phyloP scores from a whole-genome alignment of 2,797 vertebrate species.

The Propithecus perrieri region DNA sequence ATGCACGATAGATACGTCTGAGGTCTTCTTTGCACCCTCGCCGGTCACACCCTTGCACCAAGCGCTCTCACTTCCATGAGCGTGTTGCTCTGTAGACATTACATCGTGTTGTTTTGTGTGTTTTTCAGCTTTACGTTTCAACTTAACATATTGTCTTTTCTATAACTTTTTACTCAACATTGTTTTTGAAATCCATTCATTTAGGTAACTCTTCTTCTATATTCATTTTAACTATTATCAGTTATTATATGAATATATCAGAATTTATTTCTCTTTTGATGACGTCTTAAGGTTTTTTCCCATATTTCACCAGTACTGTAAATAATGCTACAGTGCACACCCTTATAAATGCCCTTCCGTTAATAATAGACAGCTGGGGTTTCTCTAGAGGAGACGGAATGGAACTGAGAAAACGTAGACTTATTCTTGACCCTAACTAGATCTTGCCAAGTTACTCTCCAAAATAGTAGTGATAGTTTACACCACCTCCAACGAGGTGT shows the following conservation, averaged over 20 bases:
- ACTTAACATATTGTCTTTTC: background rate
- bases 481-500: too few species aligned
- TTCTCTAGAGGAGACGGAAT: background rate
- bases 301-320: background rate
- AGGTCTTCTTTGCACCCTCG: background rate
- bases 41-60: fast-evolving
- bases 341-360: background rate
- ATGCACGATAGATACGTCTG: background rate
- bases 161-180: background rate
- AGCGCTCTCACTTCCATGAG: background rate
- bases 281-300: background rate
- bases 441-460: background rate
- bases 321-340: background rate
- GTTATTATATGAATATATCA: background rate
- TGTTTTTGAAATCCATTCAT: background rate
- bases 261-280: background rate
- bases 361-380: background rate
- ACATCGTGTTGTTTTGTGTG: background rate
- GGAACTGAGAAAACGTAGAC: background rate
- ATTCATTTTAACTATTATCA: background rate
- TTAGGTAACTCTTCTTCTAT: background rate
- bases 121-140: background rate
- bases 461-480: background rate
- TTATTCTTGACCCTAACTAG: background rate
- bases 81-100: background rate